Evolutionary conservation across 92 coral and sea anemone genomes (phyloP), one percentile per base, ranked within the genome.

Genomic region (Pocillopora meandrina): DNA sequence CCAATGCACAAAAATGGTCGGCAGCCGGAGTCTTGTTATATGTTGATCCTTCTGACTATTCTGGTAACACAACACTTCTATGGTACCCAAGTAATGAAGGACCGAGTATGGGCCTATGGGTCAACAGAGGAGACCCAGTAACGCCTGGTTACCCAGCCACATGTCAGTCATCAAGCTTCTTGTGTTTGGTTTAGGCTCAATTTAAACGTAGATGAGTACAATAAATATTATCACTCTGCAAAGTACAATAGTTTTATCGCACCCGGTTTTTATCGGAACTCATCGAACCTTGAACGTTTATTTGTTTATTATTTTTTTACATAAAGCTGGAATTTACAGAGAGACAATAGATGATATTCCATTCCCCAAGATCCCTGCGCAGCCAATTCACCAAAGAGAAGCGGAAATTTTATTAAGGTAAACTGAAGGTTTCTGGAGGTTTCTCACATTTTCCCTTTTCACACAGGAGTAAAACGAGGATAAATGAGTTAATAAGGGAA

Each of bases 111-210:
- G 93, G 85, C 86, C 65, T 90, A 70, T 94, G 90, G 91, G 85
- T 60, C 79, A 91, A 82, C n/a, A 88, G 82, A 19, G 98, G 98
- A 64, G 98, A 96, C 62, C 96, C 98, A 13, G 83, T 94, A 71
- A 96, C 98, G 12, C 98, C 99, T 20, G 98, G 97, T 0, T 88
- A 89, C 81, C 98, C 99, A 21, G 95, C 98, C 13, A 90, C 93
- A 68, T 91, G 98, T 94, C 26, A 66, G 92, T 64, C 52, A 3
- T 42, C 52, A 42, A 42, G 5, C 52, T 3, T 42, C 1, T 42
- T 42, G 52, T 42, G 52, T 42, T 42, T 42, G 8, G 52, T 42
- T 42, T 42, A 3, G 52, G 52, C 8, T 42, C 52, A 42, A 42
- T 42, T 42, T 42, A 42, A 0, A 3, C 52, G 8, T 42, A 7